Conservation (phyloP, 2,113 vertebrate species). For the Rhinopomastus cyanomelas region DNA sequence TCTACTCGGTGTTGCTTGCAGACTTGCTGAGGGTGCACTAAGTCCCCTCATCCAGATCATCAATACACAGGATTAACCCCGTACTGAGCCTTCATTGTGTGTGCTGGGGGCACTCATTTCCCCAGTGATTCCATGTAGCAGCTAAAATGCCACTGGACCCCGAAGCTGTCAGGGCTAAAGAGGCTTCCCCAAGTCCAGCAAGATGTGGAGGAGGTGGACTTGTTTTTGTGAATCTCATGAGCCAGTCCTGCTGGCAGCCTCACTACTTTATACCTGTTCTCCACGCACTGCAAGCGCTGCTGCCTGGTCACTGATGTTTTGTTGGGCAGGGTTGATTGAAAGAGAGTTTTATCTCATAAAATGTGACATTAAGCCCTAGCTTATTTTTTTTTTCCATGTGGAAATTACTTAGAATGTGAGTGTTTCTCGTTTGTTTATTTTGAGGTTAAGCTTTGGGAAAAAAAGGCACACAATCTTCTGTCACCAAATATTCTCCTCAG, state of each 20-base stretch:
- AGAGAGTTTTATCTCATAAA: background rate
- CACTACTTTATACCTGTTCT: background rate
- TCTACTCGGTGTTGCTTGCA: no score
- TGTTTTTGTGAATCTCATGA: background rate
- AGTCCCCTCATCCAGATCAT: no score
- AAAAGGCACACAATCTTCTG: background rate
- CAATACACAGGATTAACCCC: no score
- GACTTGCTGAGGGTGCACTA: no score
- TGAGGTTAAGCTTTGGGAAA: background rate
- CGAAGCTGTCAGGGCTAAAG: background rate
- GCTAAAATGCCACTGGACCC: background rate
- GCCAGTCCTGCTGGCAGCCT: background rate
- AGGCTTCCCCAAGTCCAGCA: background rate
- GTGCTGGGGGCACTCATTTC: background rate
- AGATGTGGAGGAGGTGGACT: background rate
- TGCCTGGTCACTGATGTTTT: background rate
- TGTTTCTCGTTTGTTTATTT: background rate
- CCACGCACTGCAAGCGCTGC: background rate
- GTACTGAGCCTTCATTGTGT: rapidly evolving
- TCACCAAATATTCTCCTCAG: background rate
- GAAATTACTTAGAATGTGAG: background rate
- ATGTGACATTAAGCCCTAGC: background rate
- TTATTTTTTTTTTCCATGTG: background rate
- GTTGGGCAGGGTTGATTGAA: background rate
- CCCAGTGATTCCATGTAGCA: background rate